Percentiles rank a stretch among this genome's conserved stretches.
Evolutionary conservation across 2,888 invertebrate genomes (phyloP).

Genomic region (Drosophila parthenogenetica): DNA sequence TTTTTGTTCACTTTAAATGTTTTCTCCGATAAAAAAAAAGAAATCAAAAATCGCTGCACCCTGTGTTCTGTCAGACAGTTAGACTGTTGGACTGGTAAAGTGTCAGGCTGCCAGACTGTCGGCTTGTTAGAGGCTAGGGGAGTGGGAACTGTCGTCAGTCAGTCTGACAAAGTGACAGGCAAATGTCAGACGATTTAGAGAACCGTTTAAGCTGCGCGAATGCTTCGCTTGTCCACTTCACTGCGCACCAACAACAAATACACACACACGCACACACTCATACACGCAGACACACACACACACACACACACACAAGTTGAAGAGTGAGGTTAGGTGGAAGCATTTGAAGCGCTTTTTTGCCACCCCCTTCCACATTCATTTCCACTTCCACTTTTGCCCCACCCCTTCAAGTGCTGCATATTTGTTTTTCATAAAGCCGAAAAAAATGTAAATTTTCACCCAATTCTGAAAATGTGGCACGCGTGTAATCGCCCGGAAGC

Average conservation of each 20-base stretch:
- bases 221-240: slow-evolving; percentile 72
- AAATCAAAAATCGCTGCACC: slow-evolving; percentile 15
- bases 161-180: slow-evolving; percentile 70
- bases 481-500: slow-evolving; percentile 80
- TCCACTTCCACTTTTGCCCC: not conserved
- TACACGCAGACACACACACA: not conserved
- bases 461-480: slow-evolving; percentile 68
- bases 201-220: slow-evolving; percentile 67
- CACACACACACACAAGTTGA: not conserved
- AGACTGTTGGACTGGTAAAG: not conserved
- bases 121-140: not conserved
- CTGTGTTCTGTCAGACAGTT: not conserved
- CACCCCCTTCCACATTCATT: not conserved
- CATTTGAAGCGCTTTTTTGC: slow-evolving; percentile 24
- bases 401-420: slow-evolving; percentile 28
- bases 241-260: slow-evolving; percentile 66
- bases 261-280: slow-evolving; percentile 7
- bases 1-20: not conserved
- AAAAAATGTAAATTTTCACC: slow-evolving; percentile 78
- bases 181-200: slow-evolving; percentile 74
- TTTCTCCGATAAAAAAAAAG: not conserved
- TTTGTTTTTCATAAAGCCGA: slow-evolving; percentile 64
- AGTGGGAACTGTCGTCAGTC: slow-evolving; percentile 3
- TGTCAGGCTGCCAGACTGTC: slow-evolving; percentile 18
- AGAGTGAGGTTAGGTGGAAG: slow-evolving; percentile 13